Evolutionary conservation across 2,888 invertebrate species (phyloP), one percentile per base, ranked within the genome.

Genomic region (Thera obeliscata): DNA sequence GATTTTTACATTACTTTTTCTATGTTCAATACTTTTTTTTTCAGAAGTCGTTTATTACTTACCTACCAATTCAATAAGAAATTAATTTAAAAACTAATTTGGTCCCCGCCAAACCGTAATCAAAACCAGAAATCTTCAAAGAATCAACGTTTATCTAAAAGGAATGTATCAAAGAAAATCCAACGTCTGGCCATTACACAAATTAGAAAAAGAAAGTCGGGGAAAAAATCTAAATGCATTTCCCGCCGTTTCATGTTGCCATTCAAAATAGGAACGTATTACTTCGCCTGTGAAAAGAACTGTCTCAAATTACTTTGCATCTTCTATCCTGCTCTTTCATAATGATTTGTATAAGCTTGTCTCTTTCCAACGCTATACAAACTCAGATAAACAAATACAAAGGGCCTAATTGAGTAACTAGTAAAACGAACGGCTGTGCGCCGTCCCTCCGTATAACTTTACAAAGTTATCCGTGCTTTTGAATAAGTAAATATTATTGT

Each of bases 371-470:
- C 81, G 84, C 89, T 92, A 89, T 89, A 91, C 90, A 92, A 93
- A 93, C 92, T 93, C 90, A 90, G 90, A 93, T 93, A 93, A 94
- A 93, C 93, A 94, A 93, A 94, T 90, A 94, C 94, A 94, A 93
- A 94, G 93, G 92, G 92, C 92, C 94, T 94, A 94, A 94, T 94
- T 94, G 94, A 94, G 93, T 94, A 93, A 94, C 92, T 93, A 93
- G 93, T 92, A 92, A 91, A 93, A 90, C 90, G 92, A 90, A 90
- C 91, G 88, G 87, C 88, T 89, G 87, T 85, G 87, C 87, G 82
- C 86, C 88, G 89, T 91, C 92, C 92, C 92, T 92, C 87, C 87
- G 86, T 81, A 77, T 83, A 81, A 78, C 83, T 78, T 78, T 73
- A 80, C 91, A 77, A 84, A 67, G 67, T 79, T 85, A 76, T 35